Percentiles rank a stretch among this genome's conserved stretches.
These are phyloP conservation scores for Odocoileus hemionus DNA, from an alignment of 2,113 vertebrate species.

Conservation along the genomic window DNA sequence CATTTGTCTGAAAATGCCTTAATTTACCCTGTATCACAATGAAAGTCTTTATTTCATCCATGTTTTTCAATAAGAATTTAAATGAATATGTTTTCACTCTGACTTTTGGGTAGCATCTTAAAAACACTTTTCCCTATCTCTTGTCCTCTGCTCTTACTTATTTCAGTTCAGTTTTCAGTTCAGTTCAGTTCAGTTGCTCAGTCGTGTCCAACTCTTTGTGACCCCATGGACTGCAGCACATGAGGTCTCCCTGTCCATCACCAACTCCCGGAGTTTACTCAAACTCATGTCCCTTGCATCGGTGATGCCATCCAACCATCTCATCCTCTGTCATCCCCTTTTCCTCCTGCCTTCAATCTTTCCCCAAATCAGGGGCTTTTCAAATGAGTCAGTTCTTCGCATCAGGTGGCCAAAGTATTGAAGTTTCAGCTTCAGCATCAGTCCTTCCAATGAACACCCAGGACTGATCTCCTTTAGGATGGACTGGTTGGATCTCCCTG, in stretches of 20 bases:
- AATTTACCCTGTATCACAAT: background rate
- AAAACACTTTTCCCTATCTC: background rate
- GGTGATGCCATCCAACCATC: background rate
- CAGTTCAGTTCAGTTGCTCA: background rate
- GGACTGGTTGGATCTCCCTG: background rate
- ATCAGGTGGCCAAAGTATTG: background rate
- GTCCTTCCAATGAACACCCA: background rate
- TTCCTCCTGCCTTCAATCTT: background rate
- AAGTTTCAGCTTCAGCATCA: background rate
- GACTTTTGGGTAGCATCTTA: background rate
- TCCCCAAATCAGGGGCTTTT: background rate
- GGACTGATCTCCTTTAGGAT: background rate
- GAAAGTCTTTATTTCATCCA: background rate
- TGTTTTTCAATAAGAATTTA: background rate
- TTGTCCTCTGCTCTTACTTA: background rate
- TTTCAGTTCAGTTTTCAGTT: background rate
- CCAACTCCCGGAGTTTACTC: background rate
- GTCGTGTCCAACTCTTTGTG: fast-evolving
- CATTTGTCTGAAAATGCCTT: background rate
- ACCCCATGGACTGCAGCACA: background rate
- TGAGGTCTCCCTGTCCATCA: background rate
- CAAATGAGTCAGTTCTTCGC: background rate
- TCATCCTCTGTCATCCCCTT: background rate
- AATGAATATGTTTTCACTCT: background rate
- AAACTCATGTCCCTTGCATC: background rate